A percentile compares a stretch with the other conserved stretches of the same genome.
These are phyloP conservation scores for Dipodomys stephensi DNA, from an alignment of 2,113 vertebrate genomes.

Conservation along the genomic window DNA sequence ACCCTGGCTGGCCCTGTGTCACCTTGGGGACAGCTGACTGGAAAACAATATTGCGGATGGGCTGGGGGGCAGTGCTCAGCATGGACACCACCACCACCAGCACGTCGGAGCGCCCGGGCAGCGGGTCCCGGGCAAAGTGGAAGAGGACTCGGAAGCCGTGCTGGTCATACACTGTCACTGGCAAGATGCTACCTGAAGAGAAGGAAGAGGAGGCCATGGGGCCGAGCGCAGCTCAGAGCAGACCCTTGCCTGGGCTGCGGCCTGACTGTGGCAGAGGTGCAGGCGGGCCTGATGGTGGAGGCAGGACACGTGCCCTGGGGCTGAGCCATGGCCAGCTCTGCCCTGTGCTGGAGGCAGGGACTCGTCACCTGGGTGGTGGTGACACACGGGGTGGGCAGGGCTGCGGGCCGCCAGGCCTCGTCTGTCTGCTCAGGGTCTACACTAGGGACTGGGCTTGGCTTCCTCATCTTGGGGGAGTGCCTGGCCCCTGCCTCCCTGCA, in stretches of 20 bases:
- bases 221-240: accelerated
- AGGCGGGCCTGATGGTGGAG: background rate
- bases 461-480: background rate
- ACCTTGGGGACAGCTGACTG: constrained; percentile 99
- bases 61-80: constrained; percentile 95
- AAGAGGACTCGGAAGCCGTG: constrained; percentile 96
- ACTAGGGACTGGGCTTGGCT: background rate
- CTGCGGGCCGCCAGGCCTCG: background rate
- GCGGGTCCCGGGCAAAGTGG: constrained; percentile 94
- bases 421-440: too few species aligned
- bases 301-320: background rate
- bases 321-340: background rate
- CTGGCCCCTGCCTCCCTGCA: background rate
- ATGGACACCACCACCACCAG: constrained; percentile 98
- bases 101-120: constrained; percentile 92
- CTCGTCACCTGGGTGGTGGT: too few species aligned
- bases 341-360: background rate
- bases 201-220: accelerated
- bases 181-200: constrained; percentile 93
- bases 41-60: constrained; percentile 95
- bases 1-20: background rate
- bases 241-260: background rate
- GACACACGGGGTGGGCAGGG: background rate
- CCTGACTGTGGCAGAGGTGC: too few species aligned
- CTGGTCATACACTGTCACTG: constrained; percentile 96